A percentile compares a stretch with the other conserved stretches of the same genome.
These are phyloP conservation scores for Troilus luridus DNA, from an alignment of 2,888 invertebrate genomes.

Conservation along the genomic window DNA sequence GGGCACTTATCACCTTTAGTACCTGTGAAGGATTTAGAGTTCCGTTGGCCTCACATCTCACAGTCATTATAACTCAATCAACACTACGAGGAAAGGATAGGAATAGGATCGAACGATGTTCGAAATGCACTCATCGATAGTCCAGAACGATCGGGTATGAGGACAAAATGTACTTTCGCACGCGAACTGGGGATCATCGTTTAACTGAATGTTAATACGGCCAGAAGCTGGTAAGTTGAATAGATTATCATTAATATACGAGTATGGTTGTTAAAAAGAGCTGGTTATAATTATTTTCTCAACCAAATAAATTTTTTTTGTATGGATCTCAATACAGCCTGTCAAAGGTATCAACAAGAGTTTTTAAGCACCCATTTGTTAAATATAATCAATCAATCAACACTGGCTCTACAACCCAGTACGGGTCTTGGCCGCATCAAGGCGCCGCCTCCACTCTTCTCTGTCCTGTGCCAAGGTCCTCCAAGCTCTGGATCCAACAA, in stretches of 20 bases:
- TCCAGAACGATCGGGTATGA: neutral
- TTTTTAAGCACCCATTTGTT: no score
- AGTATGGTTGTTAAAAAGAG: no score
- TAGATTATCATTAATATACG: neutral
- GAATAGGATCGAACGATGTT: neutral
- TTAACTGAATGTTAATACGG: neutral
- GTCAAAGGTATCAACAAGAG: no score
- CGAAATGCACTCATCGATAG: neutral
- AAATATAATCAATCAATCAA: no score
- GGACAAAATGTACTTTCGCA: neutral
- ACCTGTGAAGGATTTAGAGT: neutral
- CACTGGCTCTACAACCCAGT: no score
- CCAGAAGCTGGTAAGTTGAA: neutral
- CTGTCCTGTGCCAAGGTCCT: no score
- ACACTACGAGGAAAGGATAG: neutral
- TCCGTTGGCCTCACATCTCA: neutral
- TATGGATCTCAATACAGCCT: no score
- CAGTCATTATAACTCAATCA: neutral
- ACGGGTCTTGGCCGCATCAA: no score
- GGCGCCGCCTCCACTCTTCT: no score
- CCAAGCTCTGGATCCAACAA: no score
- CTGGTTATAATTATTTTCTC: no score
- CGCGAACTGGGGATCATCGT: neutral
- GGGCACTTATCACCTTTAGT: constrained; percentile 5
- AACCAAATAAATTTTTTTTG: no score